phyloP scores from a whole-genome alignment of 2,797 vertebrate species.

The Parotocinclus haroldoi region DNA sequence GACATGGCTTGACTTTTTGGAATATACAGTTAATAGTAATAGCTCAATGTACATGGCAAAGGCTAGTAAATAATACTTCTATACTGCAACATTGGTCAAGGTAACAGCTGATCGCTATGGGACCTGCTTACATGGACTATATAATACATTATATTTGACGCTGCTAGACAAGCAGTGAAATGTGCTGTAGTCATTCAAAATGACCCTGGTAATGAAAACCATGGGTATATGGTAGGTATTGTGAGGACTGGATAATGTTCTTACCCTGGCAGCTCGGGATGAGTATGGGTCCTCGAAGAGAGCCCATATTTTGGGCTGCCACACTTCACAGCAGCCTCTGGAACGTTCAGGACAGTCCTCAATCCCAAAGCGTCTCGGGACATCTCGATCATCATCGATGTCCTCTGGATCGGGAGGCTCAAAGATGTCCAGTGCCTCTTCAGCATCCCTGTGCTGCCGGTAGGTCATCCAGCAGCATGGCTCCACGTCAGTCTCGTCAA shows the following conservation, averaged over 20 bases:
- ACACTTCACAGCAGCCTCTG: constrained; percentile 77
- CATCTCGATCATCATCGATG: constrained; percentile 66
- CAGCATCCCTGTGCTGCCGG: constrained; percentile 92
- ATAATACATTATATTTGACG: too few relatives aligned
- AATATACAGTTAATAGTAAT: too few relatives aligned
- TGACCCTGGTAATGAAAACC: too few relatives aligned
- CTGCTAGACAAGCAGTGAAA: too few relatives aligned
- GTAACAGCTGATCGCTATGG: too few relatives aligned
- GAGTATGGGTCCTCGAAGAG: constrained; percentile 97
- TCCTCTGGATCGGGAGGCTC: constrained; percentile 85
- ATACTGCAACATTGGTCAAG: too few relatives aligned
- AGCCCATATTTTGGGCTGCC: constrained; percentile 91
- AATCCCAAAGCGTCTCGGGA: constrained; percentile 77
- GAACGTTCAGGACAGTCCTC: constrained; percentile 80
- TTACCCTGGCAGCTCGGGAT: constrained; percentile 91
- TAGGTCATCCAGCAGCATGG: constrained; percentile 99
- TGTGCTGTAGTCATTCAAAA: too few relatives aligned
- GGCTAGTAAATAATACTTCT: too few relatives aligned
- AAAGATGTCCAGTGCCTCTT: constrained; percentile 95
- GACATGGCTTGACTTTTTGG: too few relatives aligned
- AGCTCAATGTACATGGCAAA: too few relatives aligned
- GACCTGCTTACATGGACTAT: too few relatives aligned
- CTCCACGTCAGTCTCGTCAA: constrained; percentile 98
- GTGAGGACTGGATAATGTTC: constrained; percentile 44
- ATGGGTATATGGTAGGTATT: too few relatives aligned